Percentiles rank a stretch among this genome's conserved stretches.
Conservation (phyloP, 2,888 invertebrate species). For the Taenaris catops region DNA sequence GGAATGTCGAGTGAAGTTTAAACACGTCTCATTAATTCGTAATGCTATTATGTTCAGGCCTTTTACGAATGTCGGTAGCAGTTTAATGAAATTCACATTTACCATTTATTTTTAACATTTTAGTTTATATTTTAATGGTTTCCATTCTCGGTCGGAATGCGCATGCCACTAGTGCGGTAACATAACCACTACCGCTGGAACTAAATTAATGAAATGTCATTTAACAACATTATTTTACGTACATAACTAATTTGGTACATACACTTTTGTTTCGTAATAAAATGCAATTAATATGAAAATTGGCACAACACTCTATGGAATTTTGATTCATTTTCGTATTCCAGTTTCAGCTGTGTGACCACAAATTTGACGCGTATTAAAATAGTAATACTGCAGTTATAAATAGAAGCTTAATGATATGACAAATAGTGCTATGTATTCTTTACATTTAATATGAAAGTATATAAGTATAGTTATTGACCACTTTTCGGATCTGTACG, state of each 20-base stretch:
- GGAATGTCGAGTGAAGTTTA: slow-evolving; percentile 43
- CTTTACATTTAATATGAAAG: too few relatives aligned
- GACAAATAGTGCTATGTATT: too few relatives aligned
- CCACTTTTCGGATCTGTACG: too few relatives aligned
- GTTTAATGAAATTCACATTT: slow-evolving; percentile 33
- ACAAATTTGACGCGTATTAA: too few relatives aligned
- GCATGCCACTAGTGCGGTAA: slow-evolving; percentile 25
- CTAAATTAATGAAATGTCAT: slow-evolving; percentile 29
- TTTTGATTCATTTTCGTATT: slow-evolving; percentile 37
- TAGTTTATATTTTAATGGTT: slow-evolving; percentile 22
- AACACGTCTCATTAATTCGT: slow-evolving; percentile 45
- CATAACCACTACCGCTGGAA: slow-evolving; percentile 27
- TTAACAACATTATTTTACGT: slow-evolving; percentile 29
- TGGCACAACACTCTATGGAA: slow-evolving; percentile 36
- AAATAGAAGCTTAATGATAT: too few relatives aligned
- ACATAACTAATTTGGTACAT: slow-evolving; percentile 27
- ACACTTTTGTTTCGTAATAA: slow-evolving; percentile 32
- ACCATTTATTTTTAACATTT: slow-evolving; percentile 28
- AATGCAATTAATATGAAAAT: slow-evolving; percentile 44
- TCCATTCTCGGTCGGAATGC: slow-evolving; percentile 15
- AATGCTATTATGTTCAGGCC: slow-evolving; percentile 41
- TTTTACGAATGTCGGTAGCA: slow-evolving; percentile 34
- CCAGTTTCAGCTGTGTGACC: slow-evolving; percentile 15
- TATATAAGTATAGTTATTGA: too few relatives aligned
- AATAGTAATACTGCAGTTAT: too few relatives aligned